Evolutionary conservation across 2,797 vertebrate species (phyloP).

Genomic region (Todus mexicanus): DNA sequence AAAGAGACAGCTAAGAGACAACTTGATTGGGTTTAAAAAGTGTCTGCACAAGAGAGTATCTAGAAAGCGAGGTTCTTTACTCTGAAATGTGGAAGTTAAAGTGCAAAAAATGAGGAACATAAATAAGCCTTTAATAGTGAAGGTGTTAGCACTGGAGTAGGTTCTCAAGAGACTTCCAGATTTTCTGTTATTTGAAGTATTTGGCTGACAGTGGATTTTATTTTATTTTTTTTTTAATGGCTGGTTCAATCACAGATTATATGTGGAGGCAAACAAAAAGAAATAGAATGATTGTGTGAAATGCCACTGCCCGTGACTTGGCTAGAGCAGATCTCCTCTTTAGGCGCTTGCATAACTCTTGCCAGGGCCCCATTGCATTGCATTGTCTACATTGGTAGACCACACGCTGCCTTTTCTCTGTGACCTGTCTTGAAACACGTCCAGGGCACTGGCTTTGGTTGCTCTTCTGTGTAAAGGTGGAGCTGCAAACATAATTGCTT

Average conservation of each 20-base stretch:
- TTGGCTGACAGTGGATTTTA: background rate
- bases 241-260: background rate
- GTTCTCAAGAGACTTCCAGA: background rate
- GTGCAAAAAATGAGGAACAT: background rate
- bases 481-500: background rate
- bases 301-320: background rate
- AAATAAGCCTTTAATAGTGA: background rate
- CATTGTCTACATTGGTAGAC: background rate
- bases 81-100: background rate
- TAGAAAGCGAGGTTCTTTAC: background rate
- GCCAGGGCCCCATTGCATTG: background rate
- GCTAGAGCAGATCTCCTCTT: background rate
- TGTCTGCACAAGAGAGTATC: background rate
- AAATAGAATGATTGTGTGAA: background rate
- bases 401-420: background rate
- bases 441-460: background rate
- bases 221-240: background rate
- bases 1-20: conserved; percentile 7
- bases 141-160: background rate
- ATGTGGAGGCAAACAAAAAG: background rate
- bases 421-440: background rate
- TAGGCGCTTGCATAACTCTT: background rate
- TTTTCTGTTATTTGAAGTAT: background rate
- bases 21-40: background rate
- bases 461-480: background rate